Evolutionary conservation across 1,140 invertebrate species (phyloP).

Genomic region (Coboldia fuscipes): DNA sequence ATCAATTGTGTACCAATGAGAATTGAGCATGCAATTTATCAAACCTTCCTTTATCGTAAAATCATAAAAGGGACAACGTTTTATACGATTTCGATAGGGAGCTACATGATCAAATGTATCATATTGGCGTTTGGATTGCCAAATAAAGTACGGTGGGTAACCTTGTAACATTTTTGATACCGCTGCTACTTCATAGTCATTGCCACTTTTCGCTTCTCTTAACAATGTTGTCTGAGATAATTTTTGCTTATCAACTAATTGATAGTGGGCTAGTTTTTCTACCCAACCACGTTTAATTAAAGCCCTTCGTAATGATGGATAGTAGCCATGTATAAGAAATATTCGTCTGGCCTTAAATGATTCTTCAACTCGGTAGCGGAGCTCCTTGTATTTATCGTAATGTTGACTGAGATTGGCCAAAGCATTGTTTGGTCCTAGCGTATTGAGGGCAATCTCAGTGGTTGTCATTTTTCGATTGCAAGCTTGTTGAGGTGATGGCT

Average conservation of each 20-base stretch:
- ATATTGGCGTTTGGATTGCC: slow-evolving; percentile 17
- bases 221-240: neutral
- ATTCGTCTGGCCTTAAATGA: slow-evolving; percentile 2
- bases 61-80: slow-evolving; percentile 20
- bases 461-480: no score
- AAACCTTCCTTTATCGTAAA: slow-evolving; percentile 31
- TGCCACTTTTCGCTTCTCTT: neutral
- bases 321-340: slow-evolving; percentile 21
- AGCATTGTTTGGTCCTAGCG: no score
- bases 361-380: neutral
- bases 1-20: slow-evolving; percentile 29
- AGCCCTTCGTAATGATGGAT: slow-evolving; percentile 21
- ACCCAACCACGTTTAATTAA: slow-evolving; percentile 28
- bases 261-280: slow-evolving; percentile 27
- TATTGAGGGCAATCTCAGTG: no score
- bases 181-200: slow-evolving; percentile 8
- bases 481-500: no score
- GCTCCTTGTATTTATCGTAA: neutral
- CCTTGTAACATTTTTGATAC: slow-evolving; percentile 26
- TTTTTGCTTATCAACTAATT: no score
- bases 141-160: slow-evolving; percentile 25
- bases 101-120: slow-evolving; percentile 10
- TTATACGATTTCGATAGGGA: slow-evolving; percentile 22
- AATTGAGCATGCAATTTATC: slow-evolving; percentile 24
- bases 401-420: neutral